Evolutionary conservation across 2,113 vertebrate genomes (phyloP).

Genomic region (Muscicapa adusta): DNA sequence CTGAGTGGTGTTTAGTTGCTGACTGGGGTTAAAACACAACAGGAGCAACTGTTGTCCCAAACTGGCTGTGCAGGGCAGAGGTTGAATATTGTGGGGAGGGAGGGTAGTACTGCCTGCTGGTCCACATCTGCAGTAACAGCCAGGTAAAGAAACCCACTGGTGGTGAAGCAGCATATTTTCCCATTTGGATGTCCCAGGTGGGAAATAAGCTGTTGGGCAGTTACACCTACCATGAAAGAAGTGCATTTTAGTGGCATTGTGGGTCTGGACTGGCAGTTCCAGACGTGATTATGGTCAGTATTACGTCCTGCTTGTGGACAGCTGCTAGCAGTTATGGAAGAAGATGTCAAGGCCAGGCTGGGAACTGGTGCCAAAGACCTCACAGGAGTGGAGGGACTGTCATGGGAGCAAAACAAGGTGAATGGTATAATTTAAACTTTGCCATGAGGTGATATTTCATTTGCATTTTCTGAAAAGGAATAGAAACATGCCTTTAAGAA

Average conservation of each 20-base stretch:
- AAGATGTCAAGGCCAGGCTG: background rate
- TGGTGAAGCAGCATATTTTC: background rate
- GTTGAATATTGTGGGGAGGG: background rate
- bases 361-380: slow-evolving; percentile 44
- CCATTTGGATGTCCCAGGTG: background rate
- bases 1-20: background rate
- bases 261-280: slow-evolving; percentile 22
- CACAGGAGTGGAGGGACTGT: background rate
- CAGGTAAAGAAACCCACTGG: background rate
- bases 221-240: background rate
- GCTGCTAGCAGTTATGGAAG: slow-evolving; percentile 15
- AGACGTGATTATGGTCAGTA: slow-evolving; percentile 10
- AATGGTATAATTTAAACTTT: slow-evolving; percentile 34
- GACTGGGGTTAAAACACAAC: background rate
- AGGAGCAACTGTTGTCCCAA: background rate
- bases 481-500: slow-evolving; percentile 30
- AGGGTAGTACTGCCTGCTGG: background rate
- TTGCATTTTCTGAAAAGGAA: slow-evolving; percentile 37
- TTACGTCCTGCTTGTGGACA: slow-evolving; percentile 22
- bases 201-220: slow-evolving; percentile 2
- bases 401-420: slow-evolving; percentile 26
- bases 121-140: background rate
- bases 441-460: background rate
- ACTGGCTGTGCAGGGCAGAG: background rate
- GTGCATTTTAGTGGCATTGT: slow-evolving; percentile 13